phyloP scores from a whole-genome alignment of 2,888 invertebrate species.

The Teinopalpus imperialis region DNA sequence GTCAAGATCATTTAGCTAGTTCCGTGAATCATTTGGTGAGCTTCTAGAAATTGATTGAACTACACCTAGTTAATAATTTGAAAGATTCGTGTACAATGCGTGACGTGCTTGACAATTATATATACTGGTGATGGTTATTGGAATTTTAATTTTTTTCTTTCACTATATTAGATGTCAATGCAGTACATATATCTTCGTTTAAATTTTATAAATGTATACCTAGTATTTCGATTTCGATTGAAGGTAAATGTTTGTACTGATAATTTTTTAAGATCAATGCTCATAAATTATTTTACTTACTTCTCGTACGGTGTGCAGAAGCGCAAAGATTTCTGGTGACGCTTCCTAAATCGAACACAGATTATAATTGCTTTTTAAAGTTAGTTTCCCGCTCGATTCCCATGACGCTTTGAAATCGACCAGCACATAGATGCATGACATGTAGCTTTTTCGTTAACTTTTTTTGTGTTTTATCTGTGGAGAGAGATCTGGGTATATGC shows the following conservation, averaged over 20 bases:
- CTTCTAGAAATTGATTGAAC: slow-evolving; percentile 35
- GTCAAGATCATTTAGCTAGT: slow-evolving; percentile 43
- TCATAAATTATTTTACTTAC: background rate
- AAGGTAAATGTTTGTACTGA: too few relatives aligned
- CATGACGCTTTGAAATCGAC: slow-evolving; percentile 79
- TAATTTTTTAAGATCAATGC: too few relatives aligned
- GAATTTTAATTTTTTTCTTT: background rate
- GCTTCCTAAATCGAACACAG: slow-evolving; percentile 53
- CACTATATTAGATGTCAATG: background rate
- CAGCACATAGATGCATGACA: slow-evolving; percentile 81
- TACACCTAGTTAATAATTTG: slow-evolving; percentile 34
- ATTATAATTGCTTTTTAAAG: slow-evolving; percentile 80
- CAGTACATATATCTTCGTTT: too few relatives aligned
- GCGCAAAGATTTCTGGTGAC: slow-evolving; percentile 10
- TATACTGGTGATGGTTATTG: background rate
- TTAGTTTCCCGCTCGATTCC: slow-evolving; percentile 76
- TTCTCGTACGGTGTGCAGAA: background rate
- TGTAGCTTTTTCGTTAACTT: slow-evolving; percentile 75
- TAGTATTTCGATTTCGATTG: too few relatives aligned
- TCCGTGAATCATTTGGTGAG: slow-evolving; percentile 43
- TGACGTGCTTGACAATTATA: slow-evolving; percentile 49
- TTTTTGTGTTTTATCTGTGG: slow-evolving; percentile 70
- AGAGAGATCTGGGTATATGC: slow-evolving; percentile 72
- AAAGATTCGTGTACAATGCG: slow-evolving; percentile 46
- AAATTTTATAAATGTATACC: too few relatives aligned